A percentile compares a stretch with the other conserved stretches of the same genome.
phyloP scores from a whole-genome alignment of 1,140 invertebrate species.

The Hypothenemus hampei region DNA sequence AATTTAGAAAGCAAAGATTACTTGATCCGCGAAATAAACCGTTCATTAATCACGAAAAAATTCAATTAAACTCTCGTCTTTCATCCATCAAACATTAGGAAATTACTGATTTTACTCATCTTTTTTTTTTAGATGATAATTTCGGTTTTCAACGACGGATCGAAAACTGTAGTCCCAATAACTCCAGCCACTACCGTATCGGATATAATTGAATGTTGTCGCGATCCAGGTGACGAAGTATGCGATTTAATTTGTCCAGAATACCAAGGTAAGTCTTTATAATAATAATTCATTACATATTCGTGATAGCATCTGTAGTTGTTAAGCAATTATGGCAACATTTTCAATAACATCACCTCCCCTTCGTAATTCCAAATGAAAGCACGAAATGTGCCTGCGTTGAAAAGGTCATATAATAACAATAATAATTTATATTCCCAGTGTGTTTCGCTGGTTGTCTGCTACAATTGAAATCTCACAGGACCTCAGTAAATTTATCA shows the following conservation, averaged over 20 bases:
- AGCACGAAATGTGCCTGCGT: background rate
- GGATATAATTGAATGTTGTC: slow-evolving; percentile 56
- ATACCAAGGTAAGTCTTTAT: slow-evolving; percentile 46
- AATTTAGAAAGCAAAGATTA: too few relatives aligned
- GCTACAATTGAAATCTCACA: background rate
- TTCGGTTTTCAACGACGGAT: slow-evolving; percentile 53
- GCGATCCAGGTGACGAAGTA: slow-evolving; percentile 56
- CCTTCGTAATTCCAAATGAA: slow-evolving; percentile 1
- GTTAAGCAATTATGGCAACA: too few relatives aligned
- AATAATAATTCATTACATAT: too few relatives aligned
- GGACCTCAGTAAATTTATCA: too few relatives aligned
- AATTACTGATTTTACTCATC: too few relatives aligned
- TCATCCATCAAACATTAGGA: too few relatives aligned
- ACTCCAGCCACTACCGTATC: slow-evolving; percentile 56
- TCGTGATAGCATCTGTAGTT: too few relatives aligned
- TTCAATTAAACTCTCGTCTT: too few relatives aligned
- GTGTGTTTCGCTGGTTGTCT: background rate
- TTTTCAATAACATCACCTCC: too few relatives aligned
- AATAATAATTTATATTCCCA: slow-evolving; percentile 6
- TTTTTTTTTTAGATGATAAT: slow-evolving; percentile 56
- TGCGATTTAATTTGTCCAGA: slow-evolving; percentile 50
- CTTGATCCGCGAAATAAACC: too few relatives aligned
- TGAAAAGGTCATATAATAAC: slow-evolving; percentile 3
- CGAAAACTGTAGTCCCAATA: slow-evolving; percentile 50
- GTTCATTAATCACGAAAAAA: too few relatives aligned